A percentile compares a stretch with the other conserved stretches of the same genome.
Evolutionary conservation across 2,113 vertebrate genomes (phyloP).

Genomic region (Vicugna pacos): DNA sequence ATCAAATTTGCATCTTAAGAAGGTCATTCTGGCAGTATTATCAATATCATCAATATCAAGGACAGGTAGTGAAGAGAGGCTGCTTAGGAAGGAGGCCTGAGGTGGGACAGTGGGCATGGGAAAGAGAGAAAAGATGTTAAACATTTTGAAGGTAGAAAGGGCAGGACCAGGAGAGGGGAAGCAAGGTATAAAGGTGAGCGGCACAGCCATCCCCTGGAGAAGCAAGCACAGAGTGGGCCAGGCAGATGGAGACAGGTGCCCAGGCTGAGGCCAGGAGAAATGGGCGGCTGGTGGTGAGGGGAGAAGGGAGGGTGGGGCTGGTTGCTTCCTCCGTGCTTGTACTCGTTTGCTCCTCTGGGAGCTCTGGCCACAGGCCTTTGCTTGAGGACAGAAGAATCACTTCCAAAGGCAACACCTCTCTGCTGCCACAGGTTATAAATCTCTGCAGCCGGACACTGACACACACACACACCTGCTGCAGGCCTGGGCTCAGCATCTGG

Average conservation of each 20-base stretch:
- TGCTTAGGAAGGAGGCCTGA: not conserved
- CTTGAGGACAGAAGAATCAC: constrained; percentile 80
- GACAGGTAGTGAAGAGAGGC: not conserved
- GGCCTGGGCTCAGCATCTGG: constrained; percentile 80
- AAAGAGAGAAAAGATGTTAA: not conserved
- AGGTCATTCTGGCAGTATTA: not conserved
- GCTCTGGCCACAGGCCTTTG: constrained; percentile 71
- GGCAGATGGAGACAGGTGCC: not conserved
- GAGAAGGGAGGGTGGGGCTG: constrained; percentile 1
- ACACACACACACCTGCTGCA: constrained; percentile 81
- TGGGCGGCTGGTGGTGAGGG: not conserved
- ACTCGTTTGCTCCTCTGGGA: constrained; percentile 73
- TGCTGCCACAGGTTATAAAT: constrained; percentile 84
- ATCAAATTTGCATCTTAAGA: not conserved
- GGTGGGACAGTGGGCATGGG: too few relatives aligned
- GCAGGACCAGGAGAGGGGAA: not conserved
- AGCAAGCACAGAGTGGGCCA: not conserved
- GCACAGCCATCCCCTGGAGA: not conserved
- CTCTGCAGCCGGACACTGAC: constrained; percentile 49
- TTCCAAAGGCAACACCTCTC: constrained; percentile 66
- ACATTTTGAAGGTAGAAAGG: not conserved
- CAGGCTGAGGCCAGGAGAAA: not conserved
- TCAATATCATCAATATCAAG: not conserved
- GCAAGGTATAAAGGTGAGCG: not conserved
- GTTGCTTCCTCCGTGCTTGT: constrained; percentile 36